Base-by-base conservation (phyloP, 2,113 vertebrate species). In the Prinia subflava region DNA sequence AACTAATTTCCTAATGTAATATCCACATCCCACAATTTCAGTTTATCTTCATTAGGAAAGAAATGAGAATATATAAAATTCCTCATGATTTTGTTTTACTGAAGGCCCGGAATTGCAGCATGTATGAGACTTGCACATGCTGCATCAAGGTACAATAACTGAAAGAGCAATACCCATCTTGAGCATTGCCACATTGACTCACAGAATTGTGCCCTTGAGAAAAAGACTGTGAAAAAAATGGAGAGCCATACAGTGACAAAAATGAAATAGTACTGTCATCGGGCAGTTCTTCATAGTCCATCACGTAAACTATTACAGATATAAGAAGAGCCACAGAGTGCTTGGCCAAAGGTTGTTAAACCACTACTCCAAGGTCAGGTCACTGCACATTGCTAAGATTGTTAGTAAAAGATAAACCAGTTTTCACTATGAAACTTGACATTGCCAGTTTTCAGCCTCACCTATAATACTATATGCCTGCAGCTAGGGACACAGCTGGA, bases 201-300 rank as follows among this genome's bases (percentile, higher is more conserved):
- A 97, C 86, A 98, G 98, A 97, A 97, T 95, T 97, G 93, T 96
- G 97, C 97, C 97, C 98, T 98, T 98, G 98, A 98, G 98, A 97
- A 96, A 97, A 97, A 96, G 94, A 93, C 91, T 60, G 82, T 31
- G 64, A 97, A 96, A 93, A 96, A 98, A 97, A 98, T 80, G 71
- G 96, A 97, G 94, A 92, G 84, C 87, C 80, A 95, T 77, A 74
- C 95, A 96, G 93, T 97, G 97, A 98, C 98, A 98, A 98, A 98
- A 98, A 98, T 98, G 98, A 98, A 98, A 98, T 97, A 98, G 97
- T 98, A 96, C 97, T 97, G 97, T 98, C 98, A 98, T 96, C 97
- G 83, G 94, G 98, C 95, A 97, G 97, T 98, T 98, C 97, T 97
- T 98, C 98, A 97, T 97, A 98, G 97, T 97, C 95, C 89, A 95